These are phyloP conservation scores for Nycticryphes semicollaris DNA, from an alignment of 2,113 vertebrate genomes.

Conservation along the genomic window DNA sequence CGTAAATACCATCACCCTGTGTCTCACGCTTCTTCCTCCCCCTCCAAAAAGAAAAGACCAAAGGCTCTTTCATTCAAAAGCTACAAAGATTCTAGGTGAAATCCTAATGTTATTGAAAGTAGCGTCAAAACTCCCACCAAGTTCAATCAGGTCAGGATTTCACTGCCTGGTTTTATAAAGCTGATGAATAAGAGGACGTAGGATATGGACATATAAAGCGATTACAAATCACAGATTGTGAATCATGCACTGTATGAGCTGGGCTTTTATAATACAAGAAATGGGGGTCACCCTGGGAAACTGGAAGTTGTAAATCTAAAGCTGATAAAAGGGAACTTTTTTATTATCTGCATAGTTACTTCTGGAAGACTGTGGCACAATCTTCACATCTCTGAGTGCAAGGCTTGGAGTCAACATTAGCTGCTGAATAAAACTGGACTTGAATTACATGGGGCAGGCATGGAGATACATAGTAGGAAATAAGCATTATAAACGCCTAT, in stretches of 20 bases:
- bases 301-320: not conserved
- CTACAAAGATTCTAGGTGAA: not conserved
- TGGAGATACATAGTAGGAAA: not conserved
- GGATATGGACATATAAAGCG: not conserved
- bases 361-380: not conserved
- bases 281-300: not conserved
- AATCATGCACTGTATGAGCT: not conserved
- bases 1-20: not conserved
- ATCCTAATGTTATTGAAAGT: not conserved
- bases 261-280: not conserved
- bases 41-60: not conserved
- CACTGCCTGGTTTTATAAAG: not conserved
- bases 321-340: not conserved
- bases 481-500: not conserved
- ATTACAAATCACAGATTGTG: not conserved
- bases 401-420: not conserved
- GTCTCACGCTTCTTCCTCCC: not conserved
- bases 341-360: not conserved
- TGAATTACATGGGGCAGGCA: not conserved
- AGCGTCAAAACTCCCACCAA: not conserved
- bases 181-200: not conserved
- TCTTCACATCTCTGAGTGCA: not conserved
- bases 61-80: not conserved
- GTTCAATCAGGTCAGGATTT: conserved; percentile 20
- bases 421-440: not conserved